Percentiles rank a stretch among this genome's conserved stretches.
phyloP scores from a whole-genome alignment of 2,113 vertebrate genomes.

The Notechis scutatus region DNA sequence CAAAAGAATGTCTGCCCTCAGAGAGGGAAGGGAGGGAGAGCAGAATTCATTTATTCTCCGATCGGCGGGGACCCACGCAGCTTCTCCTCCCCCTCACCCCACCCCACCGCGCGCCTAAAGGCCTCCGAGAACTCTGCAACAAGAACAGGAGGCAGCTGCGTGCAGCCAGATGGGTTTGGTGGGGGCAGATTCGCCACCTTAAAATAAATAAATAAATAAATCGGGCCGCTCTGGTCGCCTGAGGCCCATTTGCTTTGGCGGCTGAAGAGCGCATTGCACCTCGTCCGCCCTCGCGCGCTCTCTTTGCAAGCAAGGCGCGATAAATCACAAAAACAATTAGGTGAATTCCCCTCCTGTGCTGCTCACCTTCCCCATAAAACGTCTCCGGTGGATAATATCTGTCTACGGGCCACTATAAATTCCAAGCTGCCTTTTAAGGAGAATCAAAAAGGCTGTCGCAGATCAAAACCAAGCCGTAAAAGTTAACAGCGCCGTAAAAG shows the following conservation, averaged over 20 bases:
- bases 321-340: constrained; percentile 78
- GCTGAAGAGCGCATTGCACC: constrained; percentile 40
- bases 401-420: constrained; percentile 63
- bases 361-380: constrained; percentile 63
- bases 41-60: not conserved
- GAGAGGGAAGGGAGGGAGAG: not conserved
- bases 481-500: not conserved
- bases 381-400: constrained; percentile 73
- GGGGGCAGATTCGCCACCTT: constrained; percentile 34
- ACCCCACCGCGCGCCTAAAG: not conserved
- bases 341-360: constrained; percentile 46
- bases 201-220: constrained; percentile 30
- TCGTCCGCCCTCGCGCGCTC: constrained; percentile 42
- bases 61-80: not conserved
- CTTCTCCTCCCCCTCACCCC: rapidly evolving
- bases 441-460: constrained; percentile 12
- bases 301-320: constrained; percentile 49
- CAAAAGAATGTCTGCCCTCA: not conserved
- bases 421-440: constrained; percentile 38
- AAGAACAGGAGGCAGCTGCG: constrained; percentile 16
- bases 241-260: constrained; percentile 52
- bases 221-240: constrained; percentile 43
- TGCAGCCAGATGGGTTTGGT: not conserved
- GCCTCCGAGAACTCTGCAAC: not conserved
- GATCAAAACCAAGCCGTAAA: not conserved